phyloP scores from a whole-genome alignment of 2,888 invertebrate genomes.

The Lamproptera curius region DNA sequence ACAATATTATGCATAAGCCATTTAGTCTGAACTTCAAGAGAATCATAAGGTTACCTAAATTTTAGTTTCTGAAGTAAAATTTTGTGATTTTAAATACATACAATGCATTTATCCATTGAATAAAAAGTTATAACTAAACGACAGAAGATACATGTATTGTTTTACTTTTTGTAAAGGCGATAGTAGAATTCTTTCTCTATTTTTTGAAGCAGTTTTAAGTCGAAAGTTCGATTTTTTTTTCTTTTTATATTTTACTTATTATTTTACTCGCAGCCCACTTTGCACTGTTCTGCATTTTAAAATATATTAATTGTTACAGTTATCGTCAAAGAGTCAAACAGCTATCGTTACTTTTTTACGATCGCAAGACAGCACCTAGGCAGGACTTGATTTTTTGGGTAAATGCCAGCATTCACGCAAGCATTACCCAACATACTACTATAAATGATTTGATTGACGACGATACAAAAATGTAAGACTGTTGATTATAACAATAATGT shows the following conservation, averaged over 20 bases:
- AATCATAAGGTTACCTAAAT: too few relatives aligned
- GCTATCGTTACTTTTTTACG: not conserved
- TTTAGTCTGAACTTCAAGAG: too few relatives aligned
- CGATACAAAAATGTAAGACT: too few relatives aligned
- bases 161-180: not conserved
- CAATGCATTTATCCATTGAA: too few relatives aligned
- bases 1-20: too few relatives aligned
- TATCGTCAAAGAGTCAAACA: conserved; percentile 2
- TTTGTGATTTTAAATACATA: too few relatives aligned
- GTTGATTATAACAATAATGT: too few relatives aligned
- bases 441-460: too few relatives aligned
- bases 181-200: not conserved
- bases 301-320: conserved; percentile 15
- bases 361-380: conserved; percentile 26
- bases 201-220: not conserved
- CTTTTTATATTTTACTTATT: not conserved
- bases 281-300: too few relatives aligned
- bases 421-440: too few relatives aligned
- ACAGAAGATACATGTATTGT: not conserved
- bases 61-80: too few relatives aligned
- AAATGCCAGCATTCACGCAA: conserved; percentile 37
- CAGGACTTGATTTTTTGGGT: conserved; percentile 41
- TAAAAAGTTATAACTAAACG: not conserved
- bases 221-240: not conserved
- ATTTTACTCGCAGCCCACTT: too few relatives aligned